These are phyloP conservation scores for Rhyacophila evoluta DNA, from an alignment of 2,888 invertebrate genomes.

Conservation along the genomic window DNA sequence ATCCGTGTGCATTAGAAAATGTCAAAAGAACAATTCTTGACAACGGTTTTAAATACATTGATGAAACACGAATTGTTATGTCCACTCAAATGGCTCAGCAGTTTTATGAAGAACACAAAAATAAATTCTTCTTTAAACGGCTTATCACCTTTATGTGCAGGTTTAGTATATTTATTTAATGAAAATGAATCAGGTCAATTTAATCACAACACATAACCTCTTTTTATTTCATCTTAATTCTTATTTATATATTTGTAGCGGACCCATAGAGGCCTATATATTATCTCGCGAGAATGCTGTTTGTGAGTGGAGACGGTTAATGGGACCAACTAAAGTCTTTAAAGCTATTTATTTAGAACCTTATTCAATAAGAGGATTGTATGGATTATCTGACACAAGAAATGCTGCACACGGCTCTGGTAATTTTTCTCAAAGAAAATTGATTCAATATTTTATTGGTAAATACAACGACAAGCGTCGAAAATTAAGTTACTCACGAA, in stretches of 20 bases:
- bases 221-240: not conserved
- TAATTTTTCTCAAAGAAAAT: too few relatives aligned
- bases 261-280: conserved; percentile 84
- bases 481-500: too few relatives aligned
- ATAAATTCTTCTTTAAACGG: conserved; percentile 86
- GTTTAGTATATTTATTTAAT: conserved; percentile 61
- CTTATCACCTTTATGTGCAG: conserved; percentile 86
- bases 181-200: not conserved
- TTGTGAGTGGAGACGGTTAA: conserved; percentile 81
- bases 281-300: conserved; percentile 83
- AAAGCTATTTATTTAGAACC: conserved; percentile 84
- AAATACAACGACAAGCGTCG: too few relatives aligned
- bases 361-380: conserved; percentile 82
- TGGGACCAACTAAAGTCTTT: conserved; percentile 93
- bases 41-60: conserved; percentile 80
- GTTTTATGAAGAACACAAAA: conserved; percentile 87
- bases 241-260: conserved; percentile 71
- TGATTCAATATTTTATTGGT: too few relatives aligned
- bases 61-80: conserved; percentile 75
- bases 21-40: conserved; percentile 76
- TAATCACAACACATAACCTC: not conserved
- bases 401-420: conserved; percentile 97
- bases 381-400: conserved; percentile 93
- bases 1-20: conserved; percentile 77
- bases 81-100: conserved; percentile 74